These are phyloP conservation scores for Ciconia maguari DNA, from an alignment of 2,113 vertebrate genomes.

Conservation along the genomic window DNA sequence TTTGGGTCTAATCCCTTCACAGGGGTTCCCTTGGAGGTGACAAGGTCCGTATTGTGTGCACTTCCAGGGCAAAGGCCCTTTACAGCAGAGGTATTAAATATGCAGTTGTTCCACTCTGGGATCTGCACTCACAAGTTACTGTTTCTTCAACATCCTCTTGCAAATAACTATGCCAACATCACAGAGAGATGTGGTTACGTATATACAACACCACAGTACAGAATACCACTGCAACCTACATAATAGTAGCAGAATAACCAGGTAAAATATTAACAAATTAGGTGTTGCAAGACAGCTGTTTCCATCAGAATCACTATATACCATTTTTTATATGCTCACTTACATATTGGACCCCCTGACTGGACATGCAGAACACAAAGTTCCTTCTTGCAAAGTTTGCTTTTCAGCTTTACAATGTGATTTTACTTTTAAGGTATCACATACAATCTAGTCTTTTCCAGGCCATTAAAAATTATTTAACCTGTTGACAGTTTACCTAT, in stretches of 20 bases:
- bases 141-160: background rate
- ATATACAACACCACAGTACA: background rate
- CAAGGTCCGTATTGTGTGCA: background rate
- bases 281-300: background rate
- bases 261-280: background rate
- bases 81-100: background rate
- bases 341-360: background rate
- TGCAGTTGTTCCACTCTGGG: background rate
- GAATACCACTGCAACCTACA: background rate
- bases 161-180: background rate
- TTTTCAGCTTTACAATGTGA: background rate
- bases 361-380: background rate
- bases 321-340: background rate
- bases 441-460: background rate
- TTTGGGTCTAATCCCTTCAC: background rate
- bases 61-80: background rate
- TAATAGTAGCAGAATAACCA: background rate
- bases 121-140: background rate
- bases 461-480: background rate
- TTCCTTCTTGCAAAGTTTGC: background rate
- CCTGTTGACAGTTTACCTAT: background rate
- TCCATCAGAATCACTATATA: background rate
- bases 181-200: background rate
- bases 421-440: background rate
- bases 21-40: background rate